Evolutionary conservation across 2,797 vertebrate genomes (phyloP), one percentile per base, ranked within the genome.

Genomic region (Melanotaenia parkinsoni): DNA sequence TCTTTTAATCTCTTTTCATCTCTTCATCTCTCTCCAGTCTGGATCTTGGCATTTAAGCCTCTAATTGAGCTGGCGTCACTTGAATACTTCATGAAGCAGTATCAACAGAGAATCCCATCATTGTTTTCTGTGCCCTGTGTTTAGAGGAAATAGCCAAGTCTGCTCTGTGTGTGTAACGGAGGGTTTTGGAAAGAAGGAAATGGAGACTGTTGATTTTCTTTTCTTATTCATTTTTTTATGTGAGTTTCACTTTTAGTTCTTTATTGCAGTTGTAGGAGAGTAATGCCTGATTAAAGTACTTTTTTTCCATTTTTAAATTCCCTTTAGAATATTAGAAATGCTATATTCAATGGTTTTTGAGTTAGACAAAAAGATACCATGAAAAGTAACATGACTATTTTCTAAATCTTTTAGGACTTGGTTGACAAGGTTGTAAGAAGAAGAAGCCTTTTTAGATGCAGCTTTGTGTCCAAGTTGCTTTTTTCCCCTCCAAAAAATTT

Each of bases 11-110:
- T 79, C 66, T 58, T 64, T 70, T 81, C 61, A 80, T 80, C 67
- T 58, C 64, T 69, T 80, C 61, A 79, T 87, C 69, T 71, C 58
- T 81, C 68, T 37, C 67, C 74, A 72, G 70, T 81, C 81, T 84
- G 81, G 57, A 75, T 84, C 84, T 86, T 89, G 88, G 89, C 84
- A 91, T 92, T 91, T 86, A 62, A 79, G 75, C 74, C 72, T 86
- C 81, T 88, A 89, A 91, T 91, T 88, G 90, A 91, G 85, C 87
- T 92, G 88, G 90, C 82, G 60, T 90, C 84, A 88, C 85, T 87
- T 77, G 85, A 92, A 90, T 86, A 80, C 86, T 75, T 86, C 74
- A 83, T 88, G 82, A 89, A 90, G 72, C 87, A 77, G 87, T 80
- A 81, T 84, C 83, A 72, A 80, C 72, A 86, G 85, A 91, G 88